Conservation (phyloP, 2,113 vertebrate genomes). For the Diglossa brunneiventris region DNA sequence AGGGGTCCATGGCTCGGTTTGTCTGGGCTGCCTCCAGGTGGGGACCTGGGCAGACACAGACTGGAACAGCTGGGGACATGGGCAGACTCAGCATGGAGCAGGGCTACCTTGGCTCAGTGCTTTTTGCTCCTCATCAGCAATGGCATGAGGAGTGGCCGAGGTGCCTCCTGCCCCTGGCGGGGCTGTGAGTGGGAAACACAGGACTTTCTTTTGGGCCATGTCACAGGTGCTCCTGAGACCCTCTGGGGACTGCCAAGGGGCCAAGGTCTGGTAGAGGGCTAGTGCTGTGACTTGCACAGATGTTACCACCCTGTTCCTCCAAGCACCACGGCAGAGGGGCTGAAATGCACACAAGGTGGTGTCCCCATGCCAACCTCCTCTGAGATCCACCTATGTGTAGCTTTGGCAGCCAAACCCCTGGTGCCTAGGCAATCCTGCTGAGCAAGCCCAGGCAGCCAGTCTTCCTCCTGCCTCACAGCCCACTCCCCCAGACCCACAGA, state of each 20-base stretch:
- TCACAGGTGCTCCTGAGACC: background rate
- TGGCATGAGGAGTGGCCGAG: accelerated
- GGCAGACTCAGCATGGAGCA: background rate
- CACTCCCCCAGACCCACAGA: accelerated
- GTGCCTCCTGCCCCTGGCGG: background rate
- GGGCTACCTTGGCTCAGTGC: background rate
- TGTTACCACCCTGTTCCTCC: background rate
- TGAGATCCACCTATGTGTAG: background rate
- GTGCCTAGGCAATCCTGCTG: background rate
- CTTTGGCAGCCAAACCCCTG: background rate
- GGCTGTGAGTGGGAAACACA: background rate
- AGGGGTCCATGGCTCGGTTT: background rate
- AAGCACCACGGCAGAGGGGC: background rate
- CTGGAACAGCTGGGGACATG: background rate
- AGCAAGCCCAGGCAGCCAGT: background rate
- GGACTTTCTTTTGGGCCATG: background rate
- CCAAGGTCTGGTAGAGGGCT: background rate
- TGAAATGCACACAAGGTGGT: background rate
- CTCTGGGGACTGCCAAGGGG: background rate
- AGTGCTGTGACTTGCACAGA: background rate
- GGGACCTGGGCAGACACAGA: background rate
- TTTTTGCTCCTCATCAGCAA: background rate
- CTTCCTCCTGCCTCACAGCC: background rate
- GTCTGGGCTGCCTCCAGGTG: background rate
- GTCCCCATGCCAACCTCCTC: background rate